Evolutionary conservation across 2,113 vertebrate species (phyloP).

Genomic region (Tinamus guttatus): DNA sequence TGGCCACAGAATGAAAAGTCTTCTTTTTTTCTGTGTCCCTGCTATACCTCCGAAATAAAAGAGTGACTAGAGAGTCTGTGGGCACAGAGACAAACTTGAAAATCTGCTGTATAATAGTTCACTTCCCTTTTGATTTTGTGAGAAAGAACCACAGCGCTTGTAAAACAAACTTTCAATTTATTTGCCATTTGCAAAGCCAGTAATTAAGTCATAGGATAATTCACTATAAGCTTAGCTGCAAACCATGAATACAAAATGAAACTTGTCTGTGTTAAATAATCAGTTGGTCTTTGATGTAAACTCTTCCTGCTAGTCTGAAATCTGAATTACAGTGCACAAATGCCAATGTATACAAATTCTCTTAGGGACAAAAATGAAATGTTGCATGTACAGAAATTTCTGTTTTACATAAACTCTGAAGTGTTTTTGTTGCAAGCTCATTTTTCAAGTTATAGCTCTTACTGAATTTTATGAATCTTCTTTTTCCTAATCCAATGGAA

Average conservation of each 20-base stretch:
- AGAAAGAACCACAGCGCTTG: background rate
- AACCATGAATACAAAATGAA: background rate
- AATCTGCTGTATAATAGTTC: background rate
- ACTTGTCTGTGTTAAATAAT: background rate
- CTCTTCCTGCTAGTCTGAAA: background rate
- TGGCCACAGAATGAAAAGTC: background rate
- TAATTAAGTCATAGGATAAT: constrained; percentile 26
- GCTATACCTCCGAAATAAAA: background rate
- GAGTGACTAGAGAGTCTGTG: background rate
- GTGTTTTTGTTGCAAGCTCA: background rate
- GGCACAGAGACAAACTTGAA: background rate
- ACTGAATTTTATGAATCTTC: background rate
- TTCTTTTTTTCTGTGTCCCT: background rate
- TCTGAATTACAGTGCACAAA: background rate
- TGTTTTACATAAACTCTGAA: background rate
- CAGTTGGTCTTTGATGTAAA: background rate
- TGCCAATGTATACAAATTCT: background rate
- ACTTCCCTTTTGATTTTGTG: background rate
- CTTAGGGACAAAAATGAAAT: background rate
- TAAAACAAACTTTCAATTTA: background rate
- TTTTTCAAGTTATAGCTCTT: background rate
- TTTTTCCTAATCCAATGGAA: background rate
- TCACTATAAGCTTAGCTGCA: background rate
- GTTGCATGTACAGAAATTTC: background rate
- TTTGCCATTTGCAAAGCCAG: background rate